Evolutionary conservation across 2,888 invertebrate species (phyloP).

Genomic region (Harpalus rufipes): DNA sequence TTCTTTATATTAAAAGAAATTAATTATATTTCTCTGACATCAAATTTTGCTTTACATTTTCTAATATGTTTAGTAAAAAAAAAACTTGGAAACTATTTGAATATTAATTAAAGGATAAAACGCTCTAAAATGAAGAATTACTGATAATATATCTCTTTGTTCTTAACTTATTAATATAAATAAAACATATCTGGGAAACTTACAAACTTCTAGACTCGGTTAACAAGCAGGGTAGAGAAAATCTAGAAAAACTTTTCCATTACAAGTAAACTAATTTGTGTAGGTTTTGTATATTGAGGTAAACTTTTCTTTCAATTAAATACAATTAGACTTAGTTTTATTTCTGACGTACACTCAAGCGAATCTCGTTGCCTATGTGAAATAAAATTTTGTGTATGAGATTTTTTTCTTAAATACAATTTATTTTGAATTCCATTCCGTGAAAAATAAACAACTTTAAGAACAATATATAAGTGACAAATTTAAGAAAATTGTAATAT

Average conservation of each 20-base stretch:
- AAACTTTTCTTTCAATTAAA: constrained; percentile 16
- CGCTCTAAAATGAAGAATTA: background rate
- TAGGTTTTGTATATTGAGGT: constrained; percentile 16
- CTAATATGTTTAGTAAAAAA: background rate
- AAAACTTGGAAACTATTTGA: constrained; percentile 11
- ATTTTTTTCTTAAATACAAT: too few species aligned
- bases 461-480: too few species aligned
- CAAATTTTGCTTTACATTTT: constrained; percentile 1
- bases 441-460: too few species aligned
- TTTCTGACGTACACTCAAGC: background rate
- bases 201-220: background rate
- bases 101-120: constrained; percentile 23
- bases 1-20: too few species aligned
- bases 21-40: background rate
- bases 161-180: constrained; percentile 4
- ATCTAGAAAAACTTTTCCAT: constrained; percentile 34
- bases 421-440: too few species aligned
- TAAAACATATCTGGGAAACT: background rate
- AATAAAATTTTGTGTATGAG: too few species aligned
- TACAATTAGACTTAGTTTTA: background rate
- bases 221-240: constrained; percentile 10
- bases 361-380: background rate
- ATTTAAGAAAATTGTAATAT: too few species aligned
- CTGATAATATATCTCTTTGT: constrained; percentile 2
- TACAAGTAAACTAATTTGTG: constrained; percentile 29